These are phyloP conservation scores for Myiotriccus ornatus DNA, from an alignment of 2,797 vertebrate genomes.

Conservation along the genomic window DNA sequence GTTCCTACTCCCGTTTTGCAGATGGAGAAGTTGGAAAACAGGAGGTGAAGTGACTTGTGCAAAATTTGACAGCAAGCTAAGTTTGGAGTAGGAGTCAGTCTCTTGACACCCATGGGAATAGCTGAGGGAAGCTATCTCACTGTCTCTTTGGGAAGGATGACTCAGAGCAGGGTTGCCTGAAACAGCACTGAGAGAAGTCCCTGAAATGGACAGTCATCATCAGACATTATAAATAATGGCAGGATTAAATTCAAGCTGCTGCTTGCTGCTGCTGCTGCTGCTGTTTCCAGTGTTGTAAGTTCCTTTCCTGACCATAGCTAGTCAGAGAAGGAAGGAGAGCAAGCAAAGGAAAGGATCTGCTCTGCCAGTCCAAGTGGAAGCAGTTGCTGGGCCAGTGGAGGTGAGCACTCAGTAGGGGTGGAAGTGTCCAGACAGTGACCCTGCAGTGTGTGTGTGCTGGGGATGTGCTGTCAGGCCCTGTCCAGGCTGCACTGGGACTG, in stretches of 20 bases:
- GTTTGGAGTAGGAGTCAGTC: neutral
- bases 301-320: neutral
- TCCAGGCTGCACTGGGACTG: neutral
- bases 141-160: neutral
- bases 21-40: neutral
- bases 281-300: neutral
- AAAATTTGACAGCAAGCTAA: neutral
- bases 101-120: neutral
- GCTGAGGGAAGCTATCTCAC: neutral
- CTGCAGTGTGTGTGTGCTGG: neutral
- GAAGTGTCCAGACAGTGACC: neutral
- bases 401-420: neutral
- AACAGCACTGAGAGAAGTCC: neutral
- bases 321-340: neutral
- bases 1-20: neutral
- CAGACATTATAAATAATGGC: neutral
- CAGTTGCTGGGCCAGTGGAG: neutral
- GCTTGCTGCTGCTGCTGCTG: neutral
- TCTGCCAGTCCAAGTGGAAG: neutral
- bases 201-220: neutral
- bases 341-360: neutral
- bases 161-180: neutral
- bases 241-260: neutral
- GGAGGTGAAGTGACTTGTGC: neutral
- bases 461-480: neutral